Conservation (phyloP, 1,140 invertebrate species). For the Drosophila pseudoobscura region DNA sequence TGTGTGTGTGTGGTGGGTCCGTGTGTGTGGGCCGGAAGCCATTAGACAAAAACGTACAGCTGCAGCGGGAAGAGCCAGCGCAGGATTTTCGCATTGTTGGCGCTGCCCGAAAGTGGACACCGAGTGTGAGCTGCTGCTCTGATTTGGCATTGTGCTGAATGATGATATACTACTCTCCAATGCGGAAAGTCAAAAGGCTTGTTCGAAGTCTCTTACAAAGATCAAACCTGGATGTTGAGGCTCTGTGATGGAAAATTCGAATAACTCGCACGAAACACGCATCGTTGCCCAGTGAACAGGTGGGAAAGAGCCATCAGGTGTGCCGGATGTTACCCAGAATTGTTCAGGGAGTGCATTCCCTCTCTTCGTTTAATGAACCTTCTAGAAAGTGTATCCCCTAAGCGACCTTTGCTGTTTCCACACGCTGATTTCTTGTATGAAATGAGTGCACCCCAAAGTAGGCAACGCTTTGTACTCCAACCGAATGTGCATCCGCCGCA, state of each 20-base stretch:
- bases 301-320: too few relatives aligned
- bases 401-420: neutral
- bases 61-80: conserved; percentile 36
- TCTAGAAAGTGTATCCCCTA: neutral
- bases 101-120: conserved; percentile 72
- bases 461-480: conserved; percentile 9
- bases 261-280: too few relatives aligned
- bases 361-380: neutral
- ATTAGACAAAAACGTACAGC: conserved; percentile 79
- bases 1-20: conserved; percentile 20
- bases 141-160: conserved; percentile 19
- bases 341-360: too few relatives aligned
- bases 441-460: conserved; percentile 5
- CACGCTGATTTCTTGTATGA: neutral
- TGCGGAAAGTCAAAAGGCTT: too few relatives aligned
- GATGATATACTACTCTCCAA: conserved; percentile 12
- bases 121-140: conserved; percentile 36
- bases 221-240: too few relatives aligned
- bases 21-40: conserved; percentile 66
- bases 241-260: too few relatives aligned
- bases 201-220: neutral
- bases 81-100: conserved; percentile 78
- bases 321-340: too few relatives aligned
- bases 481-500: conserved; percentile 46
- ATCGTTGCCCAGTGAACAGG: too few relatives aligned